Conservation (phyloP, 2,113 vertebrate species). For the Gopherus flavomarginatus region DNA sequence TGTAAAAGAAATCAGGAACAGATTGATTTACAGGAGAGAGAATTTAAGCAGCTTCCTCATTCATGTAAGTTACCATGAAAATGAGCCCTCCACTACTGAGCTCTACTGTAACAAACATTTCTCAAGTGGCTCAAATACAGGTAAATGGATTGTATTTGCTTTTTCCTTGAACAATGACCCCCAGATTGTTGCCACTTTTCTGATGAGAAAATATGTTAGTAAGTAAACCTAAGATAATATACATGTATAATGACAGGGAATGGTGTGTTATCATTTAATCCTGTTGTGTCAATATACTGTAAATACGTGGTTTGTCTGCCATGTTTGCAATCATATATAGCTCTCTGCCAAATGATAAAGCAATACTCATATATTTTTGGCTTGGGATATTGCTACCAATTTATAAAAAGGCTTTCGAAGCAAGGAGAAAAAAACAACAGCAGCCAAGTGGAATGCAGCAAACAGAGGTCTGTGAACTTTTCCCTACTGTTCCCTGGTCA, state of each 20-base stretch:
- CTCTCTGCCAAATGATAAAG: neutral
- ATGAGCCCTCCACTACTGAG: neutral
- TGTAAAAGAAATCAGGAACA: neutral
- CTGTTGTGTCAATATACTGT: neutral
- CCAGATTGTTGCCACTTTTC: neutral
- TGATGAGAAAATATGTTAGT: neutral
- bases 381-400: neutral
- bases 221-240: neutral
- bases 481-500: neutral
- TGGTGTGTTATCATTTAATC: neutral
- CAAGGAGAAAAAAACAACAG: neutral
- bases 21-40: neutral
- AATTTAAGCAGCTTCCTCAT: neutral
- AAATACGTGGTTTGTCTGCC: neutral
- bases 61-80: neutral
- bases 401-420: neutral
- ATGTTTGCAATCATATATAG: neutral
- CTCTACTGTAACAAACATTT: neutral
- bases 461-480: neutral
- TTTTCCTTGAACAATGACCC: neutral
- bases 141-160: neutral
- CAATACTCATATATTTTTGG: accelerated
- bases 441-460: neutral
- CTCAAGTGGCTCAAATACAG: neutral
- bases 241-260: neutral